Conservation (phyloP, 2,113 vertebrate species). For the Hippopotamus amphibius region DNA sequence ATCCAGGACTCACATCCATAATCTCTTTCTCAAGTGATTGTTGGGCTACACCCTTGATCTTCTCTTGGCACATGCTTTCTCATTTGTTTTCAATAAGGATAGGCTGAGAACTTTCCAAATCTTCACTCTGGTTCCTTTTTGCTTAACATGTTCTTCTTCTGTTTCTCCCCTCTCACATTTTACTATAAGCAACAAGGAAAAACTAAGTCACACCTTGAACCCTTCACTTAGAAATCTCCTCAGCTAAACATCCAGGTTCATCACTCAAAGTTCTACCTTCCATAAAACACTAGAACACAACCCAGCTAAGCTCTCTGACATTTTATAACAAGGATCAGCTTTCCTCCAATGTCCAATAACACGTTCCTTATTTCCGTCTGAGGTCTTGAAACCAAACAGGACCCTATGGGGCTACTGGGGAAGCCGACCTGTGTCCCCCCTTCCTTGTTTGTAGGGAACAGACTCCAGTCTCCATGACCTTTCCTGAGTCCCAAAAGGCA, state of each 20-base stretch:
- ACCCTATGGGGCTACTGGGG: neutral
- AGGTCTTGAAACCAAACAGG: neutral
- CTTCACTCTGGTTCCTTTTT: neutral
- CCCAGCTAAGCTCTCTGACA: neutral
- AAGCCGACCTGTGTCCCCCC: neutral
- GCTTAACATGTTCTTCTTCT: neutral
- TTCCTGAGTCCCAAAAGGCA: neutral
- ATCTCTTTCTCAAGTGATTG: neutral
- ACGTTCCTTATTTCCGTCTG: neutral
- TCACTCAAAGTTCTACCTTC: neutral
- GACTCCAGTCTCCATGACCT: neutral
- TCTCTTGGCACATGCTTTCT: neutral
- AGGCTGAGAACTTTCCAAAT: neutral
- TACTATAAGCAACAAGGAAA: neutral
- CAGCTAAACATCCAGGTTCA: neutral
- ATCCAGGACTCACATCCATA: neutral
- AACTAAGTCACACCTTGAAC: neutral
- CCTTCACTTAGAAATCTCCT: neutral
- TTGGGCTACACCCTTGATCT: neutral
- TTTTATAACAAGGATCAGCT: neutral
- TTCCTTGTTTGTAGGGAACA: neutral
- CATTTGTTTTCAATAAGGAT: neutral
- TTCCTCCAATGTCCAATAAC: neutral
- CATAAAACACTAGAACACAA: neutral
- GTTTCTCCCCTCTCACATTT: neutral